These are phyloP conservation scores for Drosophila lacteicornis DNA, from an alignment of 1,140 invertebrate species.

Conservation along the genomic window DNA sequence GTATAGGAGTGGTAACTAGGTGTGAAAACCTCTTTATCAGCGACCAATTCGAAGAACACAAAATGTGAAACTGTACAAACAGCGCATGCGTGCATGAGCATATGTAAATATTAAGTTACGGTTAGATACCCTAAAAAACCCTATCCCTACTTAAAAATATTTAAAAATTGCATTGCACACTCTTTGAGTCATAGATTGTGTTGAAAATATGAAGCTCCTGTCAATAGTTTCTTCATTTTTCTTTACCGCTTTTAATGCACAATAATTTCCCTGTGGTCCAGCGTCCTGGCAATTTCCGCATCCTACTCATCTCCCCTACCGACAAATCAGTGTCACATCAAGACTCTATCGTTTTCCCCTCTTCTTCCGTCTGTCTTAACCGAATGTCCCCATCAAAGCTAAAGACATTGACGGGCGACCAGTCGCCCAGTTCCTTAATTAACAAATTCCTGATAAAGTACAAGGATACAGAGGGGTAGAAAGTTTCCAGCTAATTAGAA, in stretches of 20 bases:
- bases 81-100: no score
- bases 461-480: conserved; percentile 45
- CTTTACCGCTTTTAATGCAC: background rate
- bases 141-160: no score
- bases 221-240: background rate
- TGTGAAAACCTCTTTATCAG: no score
- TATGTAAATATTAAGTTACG: no score
- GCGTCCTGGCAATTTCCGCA: background rate
- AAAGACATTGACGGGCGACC: conserved; percentile 37
- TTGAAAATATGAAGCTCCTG: background rate
- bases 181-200: no score
- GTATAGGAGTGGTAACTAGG: no score
- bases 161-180: no score
- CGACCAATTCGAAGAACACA: no score
- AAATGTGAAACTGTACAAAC: no score
- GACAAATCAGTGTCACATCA: conserved; percentile 60
- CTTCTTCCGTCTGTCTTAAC: conserved; percentile 9
- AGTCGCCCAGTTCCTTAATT: conserved; percentile 56
- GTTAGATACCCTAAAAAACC: no score
- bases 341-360: conserved; percentile 44
- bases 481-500: conserved; percentile 77
- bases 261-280: background rate
- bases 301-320: background rate
- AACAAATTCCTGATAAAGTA: conserved; percentile 54
- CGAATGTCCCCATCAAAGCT: conserved; percentile 50